Conservation (phyloP, 1,140 invertebrate genomes). For the Plectrocnemia conspersa region DNA sequence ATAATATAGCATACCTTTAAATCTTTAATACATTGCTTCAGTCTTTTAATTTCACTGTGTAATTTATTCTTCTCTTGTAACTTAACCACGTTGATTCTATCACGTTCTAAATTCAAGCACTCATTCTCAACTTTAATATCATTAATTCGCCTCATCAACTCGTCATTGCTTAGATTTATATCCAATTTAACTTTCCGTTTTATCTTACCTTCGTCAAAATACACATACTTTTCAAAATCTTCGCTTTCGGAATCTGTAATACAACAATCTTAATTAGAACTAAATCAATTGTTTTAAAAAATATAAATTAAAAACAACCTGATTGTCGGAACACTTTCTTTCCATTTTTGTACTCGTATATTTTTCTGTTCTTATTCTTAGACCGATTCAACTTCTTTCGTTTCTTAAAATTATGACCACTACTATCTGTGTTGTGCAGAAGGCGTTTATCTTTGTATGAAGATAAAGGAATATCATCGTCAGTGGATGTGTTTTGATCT, state of each 20-base stretch:
- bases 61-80: slow-evolving; percentile 28
- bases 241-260: slow-evolving; percentile 27
- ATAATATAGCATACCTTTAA: slow-evolving; percentile 23
- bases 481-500: too few relatives aligned
- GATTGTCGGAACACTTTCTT: slow-evolving; percentile 28
- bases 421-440: not conserved
- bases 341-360: slow-evolving; percentile 23
- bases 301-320: slow-evolving; percentile 20
- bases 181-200: slow-evolving; percentile 28
- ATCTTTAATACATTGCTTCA: slow-evolving; percentile 21
- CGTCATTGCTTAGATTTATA: slow-evolving; percentile 12
- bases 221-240: slow-evolving; percentile 32
- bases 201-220: slow-evolving; percentile 30
- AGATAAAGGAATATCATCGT: slow-evolving; percentile 28
- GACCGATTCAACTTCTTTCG: slow-evolving; percentile 9
- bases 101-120: slow-evolving; percentile 23
- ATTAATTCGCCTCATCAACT: slow-evolving; percentile 18
- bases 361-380: slow-evolving; percentile 14
- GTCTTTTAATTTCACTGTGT: slow-evolving; percentile 23
- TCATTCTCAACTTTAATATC: slow-evolving; percentile 27
- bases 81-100: slow-evolving; percentile 29
- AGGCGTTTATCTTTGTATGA: slow-evolving; percentile 3
- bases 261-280: not conserved
- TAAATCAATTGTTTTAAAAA: not conserved
- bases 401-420: slow-evolving; percentile 1